Evolutionary conservation across 2,113 vertebrate species (phyloP), one percentile per base, ranked within the genome.

Genomic region (Aviceda subcristata): DNA sequence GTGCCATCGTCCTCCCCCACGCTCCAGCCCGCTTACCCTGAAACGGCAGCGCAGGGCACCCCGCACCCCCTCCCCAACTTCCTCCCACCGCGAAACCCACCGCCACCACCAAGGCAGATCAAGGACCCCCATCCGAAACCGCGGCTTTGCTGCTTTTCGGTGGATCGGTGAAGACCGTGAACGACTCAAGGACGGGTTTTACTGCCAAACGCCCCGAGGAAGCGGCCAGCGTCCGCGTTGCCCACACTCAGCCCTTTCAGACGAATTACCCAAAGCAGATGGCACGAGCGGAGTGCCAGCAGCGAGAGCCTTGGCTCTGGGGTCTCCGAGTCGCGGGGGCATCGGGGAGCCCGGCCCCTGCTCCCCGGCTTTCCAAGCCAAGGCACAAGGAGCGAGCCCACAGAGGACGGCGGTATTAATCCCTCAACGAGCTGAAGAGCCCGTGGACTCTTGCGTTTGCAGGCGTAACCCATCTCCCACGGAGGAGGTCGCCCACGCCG

Each of bases 41-140:
- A 12, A 74, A 48, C 0, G 1, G 30, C 59, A 60, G 2, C 0
- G 0, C 7, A 7, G 17, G 22, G 30, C 18, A 24, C 7, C 5
- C 39, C 4, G 3, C n/a, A 22, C 9, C 13, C 27, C 3, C 4
- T 23, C 50, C 34, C 36, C 48, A 4, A 8, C 17, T 19, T 24
- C 75, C 45, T 48, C 29, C 53, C 39, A 7, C 23, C 1, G 0
- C 15, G 4, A 45, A 74, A 43, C 55, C 66, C 29, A 8, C 3
- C 74, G 9, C 56, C 24, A 4, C 3, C 4, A 48, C 0, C 56
- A 12, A 1, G 24, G 48, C 63, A 36, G 26, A 12, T 3, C 18
- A 10, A 63, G 36, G 67, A 55, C 34, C 12, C 10, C 21, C 66
- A 50, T 0, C 30, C 6, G 0, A 10, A 60, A 5, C 9, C 0